These are phyloP conservation scores for Serranus cabrilla DNA, from an alignment of 2,797 vertebrate genomes.

Conservation along the genomic window DNA sequence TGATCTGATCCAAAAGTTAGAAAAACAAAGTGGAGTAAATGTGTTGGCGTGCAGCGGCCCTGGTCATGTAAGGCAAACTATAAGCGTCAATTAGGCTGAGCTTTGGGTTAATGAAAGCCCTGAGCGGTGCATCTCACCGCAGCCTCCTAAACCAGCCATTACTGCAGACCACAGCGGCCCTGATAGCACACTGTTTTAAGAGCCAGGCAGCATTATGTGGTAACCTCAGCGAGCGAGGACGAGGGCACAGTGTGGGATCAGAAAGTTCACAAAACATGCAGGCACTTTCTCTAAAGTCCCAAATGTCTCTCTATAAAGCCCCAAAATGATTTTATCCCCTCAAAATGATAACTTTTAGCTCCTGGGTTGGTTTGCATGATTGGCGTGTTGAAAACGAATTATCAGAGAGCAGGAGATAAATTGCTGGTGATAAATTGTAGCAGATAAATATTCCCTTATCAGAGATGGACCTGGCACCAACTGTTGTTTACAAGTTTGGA, in stretches of 20 bases:
- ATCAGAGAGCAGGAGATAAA: constrained; percentile 13
- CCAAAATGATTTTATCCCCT: constrained; percentile 13
- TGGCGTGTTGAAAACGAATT: constrained; percentile 24
- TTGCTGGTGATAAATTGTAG: constrained; percentile 1
- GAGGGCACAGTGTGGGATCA: constrained; percentile 51
- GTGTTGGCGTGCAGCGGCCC: constrained; percentile 37
- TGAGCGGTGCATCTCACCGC: constrained; percentile 62
- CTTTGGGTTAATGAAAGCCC: constrained; percentile 71
- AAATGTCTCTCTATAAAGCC: constrained; percentile 36
- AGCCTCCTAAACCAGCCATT: constrained; percentile 72
- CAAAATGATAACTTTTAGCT: constrained; percentile 34
- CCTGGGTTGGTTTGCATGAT: background rate
- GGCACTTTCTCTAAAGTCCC: constrained; percentile 31
- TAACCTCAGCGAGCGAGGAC: constrained; percentile 48
- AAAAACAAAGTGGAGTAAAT: constrained; percentile 46
- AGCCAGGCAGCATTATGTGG: constrained; percentile 73
- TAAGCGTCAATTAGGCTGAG: constrained; percentile 68
- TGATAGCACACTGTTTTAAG: constrained; percentile 76
- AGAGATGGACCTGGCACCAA: constrained; percentile 24
- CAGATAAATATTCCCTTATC: constrained; percentile 28
- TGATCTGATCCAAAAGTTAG: constrained; percentile 35
- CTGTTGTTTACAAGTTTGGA: constrained; percentile 21
- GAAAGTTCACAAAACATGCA: constrained; percentile 56
- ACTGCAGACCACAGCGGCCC: constrained; percentile 74
- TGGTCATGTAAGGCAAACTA: constrained; percentile 52